These are phyloP conservation scores for Leptinotarsa lineolata DNA, from an alignment of 1,140 invertebrate species.

Conservation along the genomic window DNA sequence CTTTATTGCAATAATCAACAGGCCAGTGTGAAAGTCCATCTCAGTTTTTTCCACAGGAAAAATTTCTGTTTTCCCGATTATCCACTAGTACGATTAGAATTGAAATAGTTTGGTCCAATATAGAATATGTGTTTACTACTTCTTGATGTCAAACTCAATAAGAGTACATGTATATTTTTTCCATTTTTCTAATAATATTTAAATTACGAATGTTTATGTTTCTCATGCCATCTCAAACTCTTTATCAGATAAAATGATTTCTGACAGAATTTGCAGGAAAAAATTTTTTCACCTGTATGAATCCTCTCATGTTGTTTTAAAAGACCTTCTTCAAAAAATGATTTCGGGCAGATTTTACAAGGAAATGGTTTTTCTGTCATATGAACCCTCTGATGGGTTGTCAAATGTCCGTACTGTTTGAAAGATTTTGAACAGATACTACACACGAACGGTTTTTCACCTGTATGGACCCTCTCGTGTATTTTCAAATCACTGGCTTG, in stretches of 20 bases:
- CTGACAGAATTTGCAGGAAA: constrained; percentile 72
- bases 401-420: constrained; percentile 68
- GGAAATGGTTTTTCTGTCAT: constrained; percentile 66
- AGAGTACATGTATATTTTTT: no score
- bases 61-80: no score
- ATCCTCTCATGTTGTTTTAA: constrained; percentile 69
- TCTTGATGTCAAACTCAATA: no score
- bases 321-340: constrained; percentile 70
- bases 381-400: constrained; percentile 66
- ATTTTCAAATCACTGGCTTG: constrained; percentile 38
- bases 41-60: no score
- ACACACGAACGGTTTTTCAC: constrained; percentile 65
- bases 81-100: no score
- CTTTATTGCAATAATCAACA: no score
- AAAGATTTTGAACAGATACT: constrained; percentile 64
- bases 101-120: no score
- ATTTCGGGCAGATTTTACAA: constrained; percentile 64
- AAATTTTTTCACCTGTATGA: constrained; percentile 78
- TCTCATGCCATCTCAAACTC: no score
- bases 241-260: constrained; percentile 53
- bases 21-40: no score
- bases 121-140: no score
- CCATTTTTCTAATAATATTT: no score
- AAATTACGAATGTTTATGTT: no score
- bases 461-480: constrained; percentile 28